Base-by-base conservation (phyloP, 1,140 invertebrate species). In the Nasonia giraulti region DNA sequence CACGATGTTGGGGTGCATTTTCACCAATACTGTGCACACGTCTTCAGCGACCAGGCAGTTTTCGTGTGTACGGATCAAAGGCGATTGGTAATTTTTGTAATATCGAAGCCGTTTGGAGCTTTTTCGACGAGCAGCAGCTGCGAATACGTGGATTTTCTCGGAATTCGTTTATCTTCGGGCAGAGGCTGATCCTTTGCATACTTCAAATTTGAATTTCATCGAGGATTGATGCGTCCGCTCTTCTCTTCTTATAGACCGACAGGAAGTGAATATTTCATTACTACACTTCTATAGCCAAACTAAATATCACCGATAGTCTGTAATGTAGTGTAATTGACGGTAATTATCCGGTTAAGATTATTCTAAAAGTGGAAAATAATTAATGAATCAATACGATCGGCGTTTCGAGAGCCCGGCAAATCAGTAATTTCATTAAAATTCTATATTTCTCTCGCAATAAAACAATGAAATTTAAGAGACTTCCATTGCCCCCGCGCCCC, bases 281-380 rank as follows among this genome's bases (percentile, higher is more conserved):
- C 0, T 4, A 6, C 2, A 37, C 33, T 44, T 33, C 33, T 20
- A n/a, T 66, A 68, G 6, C 68, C 62, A n/a, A 69, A 68, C 62
- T 23, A 80, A 76, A 78, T 80, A 80, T 80, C 37, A 37, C n/a
- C 10, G 12, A 40, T 62, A 40, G 27, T 78, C 11, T 80, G 33
- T 37, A 37, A 37, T 37, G 33, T 37, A 62, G 55, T 17, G 12
- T 44, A 80, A 80, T 80, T 44, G 40, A 37, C 33, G 55, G 69
- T 40, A 55, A 68, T 20, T 40, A 66, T 80, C 37, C 55, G 2
- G 68, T 40, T 40, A 69, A 66, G 68, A 80, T 80, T 68, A 80
- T 78, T 33, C 66, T 76, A 73, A 75, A 82, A 79, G 62, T 73
- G 74, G 82, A 78, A 62, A 78, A 78, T 78, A 44, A 44, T 44